A percentile compares a stretch with the other conserved stretches of the same genome.
Conservation (phyloP, 2,888 invertebrate genomes). For the Selenia dentaria region DNA sequence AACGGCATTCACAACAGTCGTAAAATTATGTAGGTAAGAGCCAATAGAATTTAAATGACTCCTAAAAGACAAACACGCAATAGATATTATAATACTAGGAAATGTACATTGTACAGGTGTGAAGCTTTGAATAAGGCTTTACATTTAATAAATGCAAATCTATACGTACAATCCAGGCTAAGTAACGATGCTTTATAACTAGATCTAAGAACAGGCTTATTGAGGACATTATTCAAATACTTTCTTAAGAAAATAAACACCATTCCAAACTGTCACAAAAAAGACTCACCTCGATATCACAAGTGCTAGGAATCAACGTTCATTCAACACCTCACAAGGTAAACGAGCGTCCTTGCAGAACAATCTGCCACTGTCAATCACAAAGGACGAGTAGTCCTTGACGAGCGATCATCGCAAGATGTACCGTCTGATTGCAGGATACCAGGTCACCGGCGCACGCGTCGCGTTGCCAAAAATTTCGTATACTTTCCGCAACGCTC, state of each 20-base stretch:
- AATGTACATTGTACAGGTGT: conserved; percentile 1
- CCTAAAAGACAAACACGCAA: conserved; percentile 6
- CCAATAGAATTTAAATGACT: conserved; percentile 17
- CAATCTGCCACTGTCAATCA: conserved; percentile 53
- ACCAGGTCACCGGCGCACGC: conserved; percentile 38
- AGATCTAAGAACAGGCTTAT: conserved; percentile 34
- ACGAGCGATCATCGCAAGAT: conserved; percentile 60
- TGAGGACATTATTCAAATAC: conserved; percentile 41
- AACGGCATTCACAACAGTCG: conserved; percentile 12
- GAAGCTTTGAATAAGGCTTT: conserved; percentile 3
- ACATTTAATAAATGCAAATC: conserved; percentile 20
- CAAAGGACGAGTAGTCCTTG: conserved; percentile 55
- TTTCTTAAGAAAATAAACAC: conserved; percentile 22
- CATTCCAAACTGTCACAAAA: conserved; percentile 10
- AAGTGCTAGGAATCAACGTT: conserved; percentile 42
- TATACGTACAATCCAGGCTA: conserved; percentile 14
- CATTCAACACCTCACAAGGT: conserved; percentile 44
- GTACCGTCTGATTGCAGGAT: conserved; percentile 49
- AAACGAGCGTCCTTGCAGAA: conserved; percentile 46
- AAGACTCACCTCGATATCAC: conserved; percentile 59
- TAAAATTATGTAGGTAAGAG: conserved; percentile 11
- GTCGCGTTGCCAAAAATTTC: conserved; percentile 72
- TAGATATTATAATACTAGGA: conserved; percentile 5
- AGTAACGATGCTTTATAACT: conserved; percentile 14
- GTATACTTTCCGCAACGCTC: conserved; percentile 56